Base-by-base conservation (phyloP, 2,113 vertebrate genomes). In the Carassius gibelio region DNA sequence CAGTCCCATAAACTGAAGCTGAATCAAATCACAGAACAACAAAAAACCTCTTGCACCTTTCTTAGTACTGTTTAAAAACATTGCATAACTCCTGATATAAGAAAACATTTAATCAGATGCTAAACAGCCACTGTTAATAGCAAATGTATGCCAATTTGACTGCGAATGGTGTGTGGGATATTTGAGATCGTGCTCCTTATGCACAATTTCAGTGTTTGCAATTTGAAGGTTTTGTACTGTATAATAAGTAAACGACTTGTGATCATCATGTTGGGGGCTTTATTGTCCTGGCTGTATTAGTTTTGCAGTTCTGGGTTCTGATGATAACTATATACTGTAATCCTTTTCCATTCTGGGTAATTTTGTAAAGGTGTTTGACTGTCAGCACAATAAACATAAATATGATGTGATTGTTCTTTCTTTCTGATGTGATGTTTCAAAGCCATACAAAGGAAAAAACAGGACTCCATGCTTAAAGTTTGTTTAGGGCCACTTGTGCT, bases 361-460 rank as follows among this genome's bases (percentile, higher is more conserved):
- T 77, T 79, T 77, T 61, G 75, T 82, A 42, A 64, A 26, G 4
- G 15, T 85, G 50, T 80, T n/a, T 84, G 26, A 72, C 71, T 30
- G 68, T 80, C 57, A 21, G 34, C 75, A 86, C 75, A 88, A 88
- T 88, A 88, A 88, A 88, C 57, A 42, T 61, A 6, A 68, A 80
- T 50, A 48, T 45, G 50, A 74, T 85, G 45, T 26, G 8, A 34
- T 69, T 50, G 48, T 50, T 50, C 48, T 38, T 38, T 38, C 36
- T 3, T 38, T 38, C 3, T 38, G 36, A 38, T 38, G 30, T 30
- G 30, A 11, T 48, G 9, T 48, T 48, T 48, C 45, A 48, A 10
- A 48, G 3, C 45, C 45, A 48, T 48, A 48, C 9, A 48, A 48
- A 48, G 2, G 9, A 11, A 48, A 10, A 48, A 48, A 48, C 45